Percentiles rank a stretch among this genome's conserved stretches.
These are phyloP conservation scores for Varecia variegata DNA, from an alignment of 2,797 vertebrate genomes.

Conservation along the genomic window DNA sequence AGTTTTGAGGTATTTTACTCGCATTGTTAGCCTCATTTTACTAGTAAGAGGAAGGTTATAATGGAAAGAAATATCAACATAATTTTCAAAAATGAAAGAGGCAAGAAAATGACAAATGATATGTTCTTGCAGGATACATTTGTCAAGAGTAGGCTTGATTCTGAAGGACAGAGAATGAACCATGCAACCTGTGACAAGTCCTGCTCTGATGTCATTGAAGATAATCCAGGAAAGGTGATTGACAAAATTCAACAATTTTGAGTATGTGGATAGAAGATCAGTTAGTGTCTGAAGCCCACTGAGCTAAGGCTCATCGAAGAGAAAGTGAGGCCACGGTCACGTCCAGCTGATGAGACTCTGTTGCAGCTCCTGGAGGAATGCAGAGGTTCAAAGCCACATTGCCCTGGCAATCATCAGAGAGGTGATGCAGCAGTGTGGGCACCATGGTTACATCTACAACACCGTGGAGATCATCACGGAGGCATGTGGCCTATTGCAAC, in stretches of 20 bases:
- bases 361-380: background rate
- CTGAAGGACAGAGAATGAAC: background rate
- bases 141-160: background rate
- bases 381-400: background rate
- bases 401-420: background rate
- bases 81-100: background rate
- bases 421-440: background rate
- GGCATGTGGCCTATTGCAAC: background rate
- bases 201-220: background rate
- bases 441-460: background rate
- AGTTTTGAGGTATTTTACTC: background rate
- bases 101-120: background rate
- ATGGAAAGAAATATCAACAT: background rate
- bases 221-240: background rate
- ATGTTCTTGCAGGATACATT: background rate
- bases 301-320: background rate
- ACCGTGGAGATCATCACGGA: too few relatives aligned
- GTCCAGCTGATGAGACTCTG: background rate
- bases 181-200: background rate
- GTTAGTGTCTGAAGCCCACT: background rate
- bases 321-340: background rate
- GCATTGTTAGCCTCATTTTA: background rate
- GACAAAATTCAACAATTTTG: background rate
- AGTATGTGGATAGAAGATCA: background rate
- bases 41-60: background rate